Evolutionary conservation across 2,113 vertebrate species (phyloP).

Genomic region (Bos javanicus): DNA sequence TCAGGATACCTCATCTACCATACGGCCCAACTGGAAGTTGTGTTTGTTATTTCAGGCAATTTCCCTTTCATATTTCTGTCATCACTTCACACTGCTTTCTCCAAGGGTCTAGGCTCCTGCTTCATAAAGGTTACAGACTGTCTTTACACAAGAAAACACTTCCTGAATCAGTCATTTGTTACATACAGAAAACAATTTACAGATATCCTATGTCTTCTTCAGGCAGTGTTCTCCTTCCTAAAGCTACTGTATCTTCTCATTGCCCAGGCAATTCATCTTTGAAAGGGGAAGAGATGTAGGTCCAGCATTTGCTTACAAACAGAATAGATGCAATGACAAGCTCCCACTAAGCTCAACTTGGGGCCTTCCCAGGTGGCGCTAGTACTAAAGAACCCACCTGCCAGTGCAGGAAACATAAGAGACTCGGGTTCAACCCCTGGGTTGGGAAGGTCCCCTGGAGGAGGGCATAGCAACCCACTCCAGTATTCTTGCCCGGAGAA

Average conservation of each 20-base stretch:
- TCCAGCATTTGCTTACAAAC: background rate
- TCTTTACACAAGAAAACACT: background rate
- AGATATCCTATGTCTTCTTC: background rate
- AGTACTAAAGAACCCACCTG: background rate
- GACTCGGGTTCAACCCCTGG: background rate
- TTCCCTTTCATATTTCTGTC: background rate
- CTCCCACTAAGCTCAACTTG: background rate
- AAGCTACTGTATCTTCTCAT: background rate
- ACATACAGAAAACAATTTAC: background rate
- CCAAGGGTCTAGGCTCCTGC: background rate
- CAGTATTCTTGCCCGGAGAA: background rate
- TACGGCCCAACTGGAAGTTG: background rate
- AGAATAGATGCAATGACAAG: background rate
- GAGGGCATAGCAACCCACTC: background rate
- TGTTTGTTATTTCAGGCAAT: background rate
- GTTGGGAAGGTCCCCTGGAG: background rate
- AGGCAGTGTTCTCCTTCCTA: background rate
- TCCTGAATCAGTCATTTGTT: slow-evolving; percentile 20
- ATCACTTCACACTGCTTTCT: background rate
- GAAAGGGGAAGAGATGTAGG: background rate
- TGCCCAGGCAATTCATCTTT: background rate
- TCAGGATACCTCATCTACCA: background rate
- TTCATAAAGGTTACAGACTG: background rate
- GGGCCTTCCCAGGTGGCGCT: background rate
- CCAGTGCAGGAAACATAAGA: background rate